These are phyloP conservation scores for Molorchus minor DNA, from an alignment of 2,888 invertebrate species.

Conservation along the genomic window DNA sequence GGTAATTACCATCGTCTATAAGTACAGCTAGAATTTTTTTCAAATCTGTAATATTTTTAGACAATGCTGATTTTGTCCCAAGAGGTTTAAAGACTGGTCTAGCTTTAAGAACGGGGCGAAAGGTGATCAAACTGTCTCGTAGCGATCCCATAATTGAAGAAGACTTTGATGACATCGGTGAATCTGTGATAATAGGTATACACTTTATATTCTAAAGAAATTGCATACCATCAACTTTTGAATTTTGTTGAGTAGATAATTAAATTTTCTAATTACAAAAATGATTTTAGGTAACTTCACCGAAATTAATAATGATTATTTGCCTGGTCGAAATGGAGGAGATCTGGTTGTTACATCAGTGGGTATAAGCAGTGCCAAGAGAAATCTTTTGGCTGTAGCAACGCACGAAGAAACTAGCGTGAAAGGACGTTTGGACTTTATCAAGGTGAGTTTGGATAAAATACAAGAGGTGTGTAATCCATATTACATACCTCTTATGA, in stretches of 20 bases:
- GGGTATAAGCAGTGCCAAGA: slow-evolving; percentile 50
- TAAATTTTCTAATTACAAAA: background rate
- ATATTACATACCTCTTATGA: too few species aligned
- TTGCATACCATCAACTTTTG: too few species aligned
- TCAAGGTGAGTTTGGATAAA: slow-evolving; percentile 61
- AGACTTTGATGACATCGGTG: slow-evolving; percentile 38
- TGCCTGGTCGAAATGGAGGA: slow-evolving; percentile 52
- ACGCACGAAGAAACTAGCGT: slow-evolving; percentile 55
- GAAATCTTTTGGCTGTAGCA: slow-evolving; percentile 60
- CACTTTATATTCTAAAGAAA: too few species aligned
- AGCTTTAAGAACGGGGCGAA: slow-evolving; percentile 57
- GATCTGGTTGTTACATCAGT: slow-evolving; percentile 58
- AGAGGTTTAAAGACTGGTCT: slow-evolving; percentile 56
- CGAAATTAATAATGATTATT: slow-evolving; percentile 48
- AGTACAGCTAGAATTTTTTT: too few species aligned
- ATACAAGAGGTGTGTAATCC: too few species aligned
- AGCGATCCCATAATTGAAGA: slow-evolving; percentile 39
- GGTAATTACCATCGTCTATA: slow-evolving; percentile 36
- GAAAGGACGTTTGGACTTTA: slow-evolving; percentile 55
- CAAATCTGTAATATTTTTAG: slow-evolving; percentile 36
- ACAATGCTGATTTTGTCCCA: slow-evolving; percentile 55
- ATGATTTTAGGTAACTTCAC: slow-evolving; percentile 24
- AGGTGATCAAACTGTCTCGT: slow-evolving; percentile 51
- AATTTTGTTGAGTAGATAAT: too few species aligned
- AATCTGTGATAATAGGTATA: slow-evolving; percentile 46